Base-by-base conservation (phyloP, 2,113 vertebrate genomes). In the Corythornis madagascariensis region DNA sequence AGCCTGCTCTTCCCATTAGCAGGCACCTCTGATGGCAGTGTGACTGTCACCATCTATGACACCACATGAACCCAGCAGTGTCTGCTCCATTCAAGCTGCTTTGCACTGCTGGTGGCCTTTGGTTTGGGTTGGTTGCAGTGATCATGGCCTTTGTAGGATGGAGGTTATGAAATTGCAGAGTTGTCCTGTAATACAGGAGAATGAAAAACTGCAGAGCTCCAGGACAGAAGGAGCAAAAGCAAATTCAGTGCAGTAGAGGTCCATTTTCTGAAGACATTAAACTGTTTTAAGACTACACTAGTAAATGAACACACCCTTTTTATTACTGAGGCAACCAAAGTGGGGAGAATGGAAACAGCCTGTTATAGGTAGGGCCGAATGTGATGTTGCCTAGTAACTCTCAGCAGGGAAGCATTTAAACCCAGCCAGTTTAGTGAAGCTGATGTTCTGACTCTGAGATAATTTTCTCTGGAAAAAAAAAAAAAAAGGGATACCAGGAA, bases 381-480 rank as follows among this genome's bases (percentile, higher is more conserved):
- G 90, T 94, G 84, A 71, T 91, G 94, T 96, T 96, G 96, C 96
- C 84, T 95, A 92, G 96, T 96, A 96, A 96, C 96, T 83, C 95
- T 86, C 94, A 94, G 94, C 94, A 92, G 94, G 95, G 96, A 93
- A 89, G 86, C 82, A 53, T 95, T 93, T 89, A 85, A 94, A 85
- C 26, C n/a, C 75, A 55, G 82, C 38, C 89, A 77, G 78, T 92
- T 93, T 83, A 91, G 75, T 57, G 81, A 82, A 86, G 83, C 61
- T 82, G 80, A 86, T 93, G 63, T 76, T 96, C 86, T 95, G 93
- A 88, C 53, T 93, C 83, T 50, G 50, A 94, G 50, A 92, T 89
- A 71, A 95, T 93, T 94, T 94, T 96, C 83, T 73, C 60, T 70
- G 82, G 78, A 93, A 79, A 48, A 64, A 60, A 33, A 28, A 35